Base-by-base conservation (phyloP, 2,888 invertebrate genomes). In the Drosophila trichaetosa region DNA sequence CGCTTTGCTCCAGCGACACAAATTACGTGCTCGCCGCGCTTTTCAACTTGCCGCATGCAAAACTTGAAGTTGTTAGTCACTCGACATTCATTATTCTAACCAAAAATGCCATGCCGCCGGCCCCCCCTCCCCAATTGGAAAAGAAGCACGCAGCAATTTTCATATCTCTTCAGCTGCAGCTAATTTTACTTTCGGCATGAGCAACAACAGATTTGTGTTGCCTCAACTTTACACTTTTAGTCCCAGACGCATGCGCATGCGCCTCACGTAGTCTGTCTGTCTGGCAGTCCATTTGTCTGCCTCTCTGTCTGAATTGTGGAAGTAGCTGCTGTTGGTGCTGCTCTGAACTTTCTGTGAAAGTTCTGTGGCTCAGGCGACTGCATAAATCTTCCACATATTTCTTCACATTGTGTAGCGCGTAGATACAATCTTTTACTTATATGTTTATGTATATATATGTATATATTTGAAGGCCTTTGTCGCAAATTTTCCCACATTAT, bases 331-430 rank as follows among this genome's bases (percentile, higher is more conserved):
- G 53, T 34, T 60, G 48, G 64, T 69, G 67, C n/a, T 48, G 48
- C 77, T 78, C 77, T 84, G 76, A 83, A 84, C 83, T 86, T 84
- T 83, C 80, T 80, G 89, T 82, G 86, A 84, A 84, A 83, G 86
- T 89, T 87, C 80, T 83, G 74, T 61, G 65, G 68, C 75, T 62
- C 69, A 58, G 57, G 48, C 57, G 69, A 76, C 82, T 84, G 77
- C 76, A 79, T 81, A 87, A 86, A 76, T 81, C 84, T 83, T 74
- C 54, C 69, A 46, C 31, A 68, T 65, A 62, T 69, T 62, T 51
- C 36, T 57, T 64, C 46, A 70, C 73, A 76, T 79, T 79, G 75
- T 75, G 48, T 74, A 54, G 33, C 51, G 36, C 21, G 49, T 48
- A 76, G 85, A 79, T 85, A 68, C 61, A 73, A 83, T 83, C 86